Base-by-base conservation (phyloP, 2,113 vertebrate species). In the Chascanopsetta lugubris region DNA sequence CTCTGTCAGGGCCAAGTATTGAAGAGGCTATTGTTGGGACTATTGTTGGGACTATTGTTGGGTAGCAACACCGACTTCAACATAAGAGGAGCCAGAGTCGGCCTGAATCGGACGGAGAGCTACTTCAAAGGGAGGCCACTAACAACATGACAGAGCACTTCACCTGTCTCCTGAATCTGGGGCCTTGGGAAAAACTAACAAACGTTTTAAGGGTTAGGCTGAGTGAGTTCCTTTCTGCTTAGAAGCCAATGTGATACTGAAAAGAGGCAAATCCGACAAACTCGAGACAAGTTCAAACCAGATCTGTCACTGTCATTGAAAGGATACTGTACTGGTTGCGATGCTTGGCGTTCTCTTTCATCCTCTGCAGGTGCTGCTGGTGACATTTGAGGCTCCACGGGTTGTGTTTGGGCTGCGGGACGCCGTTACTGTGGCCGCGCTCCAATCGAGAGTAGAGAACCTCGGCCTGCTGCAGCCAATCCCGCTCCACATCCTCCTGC, bases 261-360 rank as follows among this genome's bases (percentile, higher is more conserved):
- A 24, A 30, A 26, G 7, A 34, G 34, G 43, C 24, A 4, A 51
- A 18, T n/a, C n/a, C n/a, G n/a, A n/a, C n/a, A n/a, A n/a, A n/a
- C n/a, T n/a, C n/a, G n/a, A n/a, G n/a, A n/a, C n/a, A n/a, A 47
- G 36, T 20, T 2, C 1, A 65, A 34, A 20, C 1, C 10, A 24
- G 5, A n/a, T 6, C 38, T 10, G 13, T 3, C 6, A 48, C 26
- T 45, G 3, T 26, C 47, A 42, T 2, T 51, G 36, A 93, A 96
- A 99, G 95, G 97, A 99, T 99, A 99, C 97, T 99, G 71, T 98
- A 96, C 79, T 99, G 96, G 90, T 96, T 99, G 49, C 94, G 90
- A 64, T 98, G 96, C 85, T 97, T 98, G 2, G 94, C 94, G 0
- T 95, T 98, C 84, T 99, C 96, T 89, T 97, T 98, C 95, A 98